phyloP scores from a whole-genome alignment of 2,113 vertebrate species.

The Gymnarchus niloticus region DNA sequence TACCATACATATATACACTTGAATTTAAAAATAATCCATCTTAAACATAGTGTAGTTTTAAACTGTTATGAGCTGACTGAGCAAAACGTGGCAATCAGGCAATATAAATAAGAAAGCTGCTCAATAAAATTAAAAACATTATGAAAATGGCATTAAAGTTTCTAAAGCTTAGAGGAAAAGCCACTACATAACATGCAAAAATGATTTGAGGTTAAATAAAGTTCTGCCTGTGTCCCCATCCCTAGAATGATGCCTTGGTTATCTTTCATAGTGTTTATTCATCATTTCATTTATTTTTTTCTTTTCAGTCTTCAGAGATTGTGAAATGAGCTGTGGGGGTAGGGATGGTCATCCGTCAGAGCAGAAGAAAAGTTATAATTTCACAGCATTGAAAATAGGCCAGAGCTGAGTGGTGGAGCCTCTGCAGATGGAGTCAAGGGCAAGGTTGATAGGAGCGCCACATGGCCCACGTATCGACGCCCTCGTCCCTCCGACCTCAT shows the following conservation, averaged over 20 bases:
- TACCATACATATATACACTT: background rate
- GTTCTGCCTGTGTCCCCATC: background rate
- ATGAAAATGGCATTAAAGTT: background rate
- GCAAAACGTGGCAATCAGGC: no score
- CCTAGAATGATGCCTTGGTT: background rate
- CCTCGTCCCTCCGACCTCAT: background rate
- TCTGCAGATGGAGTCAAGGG: conserved; percentile 14
- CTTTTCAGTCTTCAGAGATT: conserved; percentile 18
- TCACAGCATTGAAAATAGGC: conserved; percentile 22
- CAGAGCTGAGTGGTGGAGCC: background rate
- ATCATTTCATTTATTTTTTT: conserved; percentile 1
- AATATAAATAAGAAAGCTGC: no score
- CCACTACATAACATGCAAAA: background rate
- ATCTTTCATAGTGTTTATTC: background rate
- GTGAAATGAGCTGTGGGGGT: background rate
- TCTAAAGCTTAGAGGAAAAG: conserved; percentile 6
- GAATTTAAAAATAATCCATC: background rate
- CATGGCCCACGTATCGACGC: background rate
- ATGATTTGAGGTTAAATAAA: conserved; percentile 11
- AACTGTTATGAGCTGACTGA: no score
- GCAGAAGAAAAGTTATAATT: conserved; percentile 16
- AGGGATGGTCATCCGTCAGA: conserved; percentile 18
- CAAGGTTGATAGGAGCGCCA: conserved; percentile 17
- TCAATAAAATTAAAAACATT: no score
- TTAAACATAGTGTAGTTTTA: no score